Percentiles rank a stretch among this genome's conserved stretches.
Conservation (phyloP, 2,113 vertebrate species). For the Variabilichromis moorii region DNA sequence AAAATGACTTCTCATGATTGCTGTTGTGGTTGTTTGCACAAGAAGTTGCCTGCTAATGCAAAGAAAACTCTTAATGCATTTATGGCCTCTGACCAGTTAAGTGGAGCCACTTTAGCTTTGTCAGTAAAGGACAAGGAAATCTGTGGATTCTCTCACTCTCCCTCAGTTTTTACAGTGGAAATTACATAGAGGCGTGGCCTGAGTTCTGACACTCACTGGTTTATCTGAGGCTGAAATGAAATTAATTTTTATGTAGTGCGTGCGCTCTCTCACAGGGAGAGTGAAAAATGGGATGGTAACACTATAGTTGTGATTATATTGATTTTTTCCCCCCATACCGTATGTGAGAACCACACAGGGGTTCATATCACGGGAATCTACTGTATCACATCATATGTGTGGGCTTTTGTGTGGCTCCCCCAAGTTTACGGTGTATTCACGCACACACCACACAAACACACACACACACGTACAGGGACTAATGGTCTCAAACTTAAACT, state of each 20-base stretch:
- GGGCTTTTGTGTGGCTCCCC: neutral
- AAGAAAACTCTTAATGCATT: slow-evolving; percentile 54
- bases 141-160: slow-evolving; percentile 24
- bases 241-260: neutral
- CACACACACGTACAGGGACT: neutral
- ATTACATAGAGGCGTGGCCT: neutral
- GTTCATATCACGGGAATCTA: slow-evolving; percentile 7
- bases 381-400: slow-evolving; percentile 18
- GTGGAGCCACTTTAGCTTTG: slow-evolving; percentile 39
- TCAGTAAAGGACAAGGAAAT: slow-evolving; percentile 26
- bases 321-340: neutral
- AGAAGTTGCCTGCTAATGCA: slow-evolving; percentile 30
- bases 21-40: slow-evolving; percentile 34
- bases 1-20: slow-evolving; percentile 7
- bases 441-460: neutral
- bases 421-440: neutral
- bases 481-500: slow-evolving; percentile 36
- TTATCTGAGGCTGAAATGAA: neutral
- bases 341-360: neutral
- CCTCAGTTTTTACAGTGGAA: neutral
- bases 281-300: neutral
- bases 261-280: neutral
- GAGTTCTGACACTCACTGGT: neutral
- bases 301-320: slow-evolving; percentile 11
- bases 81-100: slow-evolving; percentile 47